Evolutionary conservation across 2,888 invertebrate genomes (phyloP), one percentile per base, ranked within the genome.

Genomic region (Mesochorus sp.): DNA sequence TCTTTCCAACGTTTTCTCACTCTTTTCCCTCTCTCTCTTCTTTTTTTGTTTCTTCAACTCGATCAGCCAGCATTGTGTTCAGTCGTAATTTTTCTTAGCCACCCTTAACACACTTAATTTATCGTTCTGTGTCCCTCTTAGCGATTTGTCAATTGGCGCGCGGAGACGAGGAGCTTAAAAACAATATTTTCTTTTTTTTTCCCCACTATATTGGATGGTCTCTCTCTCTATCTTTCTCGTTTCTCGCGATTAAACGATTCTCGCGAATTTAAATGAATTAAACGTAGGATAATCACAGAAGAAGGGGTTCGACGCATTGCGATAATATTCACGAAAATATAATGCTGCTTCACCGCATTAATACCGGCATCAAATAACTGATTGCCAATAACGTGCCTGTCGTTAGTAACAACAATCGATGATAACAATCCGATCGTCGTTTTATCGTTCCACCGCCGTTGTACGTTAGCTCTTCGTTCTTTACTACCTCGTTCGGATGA

Each of bases 401-500:
- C 81, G 86, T 79, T 80, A 88, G 76, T 70, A 87, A 80, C 79
- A 89, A 66, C 74, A 85, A 77, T 76, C 85, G 84, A 62, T 76
- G 59, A 44, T 67, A 76, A 76, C 44, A 57, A 31, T 79, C 74
- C 73, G 81, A 80, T 75, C 80, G 81, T 78, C 82, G 79, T 49
- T 80, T 84, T 70, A 84, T 81, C 68, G 88, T 85, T 79, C 84
- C 86, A 53, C 88, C 88, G 26, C 93, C 93, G 87, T 94, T 95
- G 90, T 96, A 95, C 73, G 97, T 97, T 88, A 97, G 92, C 93
- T 97, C 97, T 92, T 97, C 97, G 91, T 97, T 97, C 92, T 97
- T 97, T 87, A 97, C 96, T 85, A 97, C 97, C 92, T 97, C 97
- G 91, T 97, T 97, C 77, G 96, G 97, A 91, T 96, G 95, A 91